A percentile compares a stretch with the other conserved stretches of the same genome.
Conservation (phyloP, 2,797 vertebrate genomes). For the Microtus agrestis region DNA sequence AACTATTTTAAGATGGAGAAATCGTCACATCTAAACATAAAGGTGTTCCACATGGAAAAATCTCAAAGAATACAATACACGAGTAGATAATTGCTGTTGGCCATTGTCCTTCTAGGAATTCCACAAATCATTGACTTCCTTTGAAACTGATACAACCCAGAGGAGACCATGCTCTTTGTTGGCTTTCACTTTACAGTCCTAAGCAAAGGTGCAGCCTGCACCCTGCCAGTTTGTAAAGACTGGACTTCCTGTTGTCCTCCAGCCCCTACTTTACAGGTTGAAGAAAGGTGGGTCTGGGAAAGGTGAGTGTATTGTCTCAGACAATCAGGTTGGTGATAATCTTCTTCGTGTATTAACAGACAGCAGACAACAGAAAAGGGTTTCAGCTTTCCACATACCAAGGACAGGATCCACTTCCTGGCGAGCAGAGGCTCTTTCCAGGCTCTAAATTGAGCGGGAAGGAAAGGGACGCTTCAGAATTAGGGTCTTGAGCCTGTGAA, state of each 20-base stretch:
- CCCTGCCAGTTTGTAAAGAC: neutral
- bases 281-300: neutral
- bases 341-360: too few species aligned
- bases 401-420: neutral
- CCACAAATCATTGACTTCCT: neutral
- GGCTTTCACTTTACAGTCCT: neutral
- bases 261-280: neutral
- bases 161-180: neutral
- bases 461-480: neutral
- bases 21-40: neutral
- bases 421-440: neutral
- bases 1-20: slow-evolving; percentile 22
- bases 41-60: neutral
- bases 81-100: neutral
- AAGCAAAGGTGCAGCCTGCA: neutral
- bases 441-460: neutral
- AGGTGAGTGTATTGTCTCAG: neutral
- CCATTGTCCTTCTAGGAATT: slow-evolving; percentile 9
- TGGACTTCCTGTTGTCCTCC: neutral
- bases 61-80: neutral
- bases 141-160: neutral
- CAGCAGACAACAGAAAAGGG: neutral
- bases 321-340: neutral
- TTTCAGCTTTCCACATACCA: neutral
- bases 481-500: neutral